Evolutionary conservation across 2,888 invertebrate species (phyloP).

Genomic region (Drosophila lacicola): DNA sequence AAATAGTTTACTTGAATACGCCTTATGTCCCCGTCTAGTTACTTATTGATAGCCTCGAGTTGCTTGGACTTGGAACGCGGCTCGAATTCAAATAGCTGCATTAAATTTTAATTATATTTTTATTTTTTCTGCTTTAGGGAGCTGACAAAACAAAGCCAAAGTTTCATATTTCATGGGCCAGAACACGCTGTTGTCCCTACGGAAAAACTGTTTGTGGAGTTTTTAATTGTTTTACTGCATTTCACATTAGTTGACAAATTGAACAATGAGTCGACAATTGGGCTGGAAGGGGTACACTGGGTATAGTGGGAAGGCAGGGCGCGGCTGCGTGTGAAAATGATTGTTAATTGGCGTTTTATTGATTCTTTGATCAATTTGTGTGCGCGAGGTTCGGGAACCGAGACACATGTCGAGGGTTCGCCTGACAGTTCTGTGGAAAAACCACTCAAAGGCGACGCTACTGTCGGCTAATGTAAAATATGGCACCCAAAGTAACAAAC

Average conservation of each 20-base stretch:
- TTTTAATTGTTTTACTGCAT: conserved; percentile 61
- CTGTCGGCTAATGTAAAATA: conserved; percentile 62
- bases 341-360: conserved; percentile 74
- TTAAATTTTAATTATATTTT: conserved; percentile 58
- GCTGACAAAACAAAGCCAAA: conserved; percentile 53
- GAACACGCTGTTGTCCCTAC: conserved; percentile 3
- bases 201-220: conserved; percentile 22
- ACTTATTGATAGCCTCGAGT: conserved; percentile 42
- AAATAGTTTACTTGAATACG: conserved; percentile 50
- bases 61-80: conserved; percentile 17
- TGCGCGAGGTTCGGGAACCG: conserved; percentile 23
- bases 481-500: conserved; percentile 60
- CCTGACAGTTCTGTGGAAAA: conserved; percentile 17
- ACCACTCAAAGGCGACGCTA: conserved; percentile 65
- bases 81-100: conserved; percentile 59
- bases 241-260: conserved; percentile 70
- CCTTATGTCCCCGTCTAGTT: conserved; percentile 43
- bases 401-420: conserved; percentile 36
- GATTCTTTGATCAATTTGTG: conserved; percentile 56
- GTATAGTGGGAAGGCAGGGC: neutral
- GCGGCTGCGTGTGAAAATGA: conserved; percentile 63
- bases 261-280: conserved; percentile 35
- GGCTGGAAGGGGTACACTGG: conserved; percentile 11
- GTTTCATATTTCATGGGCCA: conserved; percentile 59
- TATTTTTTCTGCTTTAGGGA: conserved; percentile 27